phyloP scores from a whole-genome alignment of 2,888 invertebrate species.

The Leptinotarsa peninsularis region DNA sequence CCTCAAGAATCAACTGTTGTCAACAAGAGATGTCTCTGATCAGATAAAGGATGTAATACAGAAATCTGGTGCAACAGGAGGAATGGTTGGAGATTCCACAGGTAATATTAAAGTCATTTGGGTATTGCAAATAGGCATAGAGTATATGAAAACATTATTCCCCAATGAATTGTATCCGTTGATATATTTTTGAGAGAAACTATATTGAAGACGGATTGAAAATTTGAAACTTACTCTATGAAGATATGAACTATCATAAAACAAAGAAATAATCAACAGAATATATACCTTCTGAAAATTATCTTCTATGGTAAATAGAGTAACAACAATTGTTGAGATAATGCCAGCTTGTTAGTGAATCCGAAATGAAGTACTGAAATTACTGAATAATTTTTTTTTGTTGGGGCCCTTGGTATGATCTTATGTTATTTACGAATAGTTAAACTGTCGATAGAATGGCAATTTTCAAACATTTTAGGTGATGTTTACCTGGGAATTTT shows the following conservation, averaged over 20 bases:
- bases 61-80: slow-evolving; percentile 76
- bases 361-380: too few relatives aligned
- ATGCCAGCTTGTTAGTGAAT: too few relatives aligned
- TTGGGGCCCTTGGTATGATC: not conserved
- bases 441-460: too few relatives aligned
- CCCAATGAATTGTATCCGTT: too few relatives aligned
- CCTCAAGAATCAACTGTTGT: slow-evolving; percentile 50
- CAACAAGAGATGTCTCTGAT: not conserved
- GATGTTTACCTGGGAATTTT: slow-evolving; percentile 75
- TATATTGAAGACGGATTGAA: not conserved
- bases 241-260: too few relatives aligned
- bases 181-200: not conserved
- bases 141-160: too few relatives aligned
- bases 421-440: not conserved
- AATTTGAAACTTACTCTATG: too few relatives aligned
- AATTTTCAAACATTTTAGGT: not conserved
- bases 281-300: too few relatives aligned
- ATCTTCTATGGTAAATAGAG: too few relatives aligned
- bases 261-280: too few relatives aligned
- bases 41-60: slow-evolving; percentile 35
- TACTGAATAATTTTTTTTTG: too few relatives aligned
- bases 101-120: slow-evolving; percentile 59
- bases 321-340: too few relatives aligned
- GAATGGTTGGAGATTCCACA: slow-evolving; percentile 77
- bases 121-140: not conserved